Evolutionary conservation across 92 coral and sea anemone species (phyloP).

Genomic region (Porites evermanni): DNA sequence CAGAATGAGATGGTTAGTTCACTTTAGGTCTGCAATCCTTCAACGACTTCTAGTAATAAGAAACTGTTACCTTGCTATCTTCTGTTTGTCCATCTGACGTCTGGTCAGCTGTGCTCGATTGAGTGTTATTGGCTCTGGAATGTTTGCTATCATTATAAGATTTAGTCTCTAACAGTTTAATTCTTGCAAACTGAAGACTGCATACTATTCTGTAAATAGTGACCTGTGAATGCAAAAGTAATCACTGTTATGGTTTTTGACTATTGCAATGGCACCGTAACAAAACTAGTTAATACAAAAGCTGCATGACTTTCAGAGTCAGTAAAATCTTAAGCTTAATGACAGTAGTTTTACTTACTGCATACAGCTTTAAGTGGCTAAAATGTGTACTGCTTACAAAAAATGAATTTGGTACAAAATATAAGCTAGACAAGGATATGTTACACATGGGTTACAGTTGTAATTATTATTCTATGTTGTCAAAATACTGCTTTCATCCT

Average conservation of each 20-base stretch:
- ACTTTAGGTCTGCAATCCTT: too few relatives aligned
- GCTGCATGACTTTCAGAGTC: neutral
- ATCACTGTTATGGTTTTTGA: neutral
- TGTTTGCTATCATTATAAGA: slow-evolving; percentile 68
- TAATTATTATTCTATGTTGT: too few relatives aligned
- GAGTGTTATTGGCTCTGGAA: slow-evolving; percentile 27
- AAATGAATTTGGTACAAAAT: too few relatives aligned
- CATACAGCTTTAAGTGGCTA: too few relatives aligned
- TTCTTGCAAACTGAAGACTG: slow-evolving; percentile 70
- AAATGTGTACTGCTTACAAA: too few relatives aligned
- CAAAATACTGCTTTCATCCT: too few relatives aligned
- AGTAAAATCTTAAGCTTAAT: too few relatives aligned
- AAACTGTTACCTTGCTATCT: slow-evolving; percentile 51
- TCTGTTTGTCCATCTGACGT: slow-evolving; percentile 13
- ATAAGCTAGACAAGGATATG: too few relatives aligned
- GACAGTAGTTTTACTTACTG: too few relatives aligned
- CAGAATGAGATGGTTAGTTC: too few relatives aligned
- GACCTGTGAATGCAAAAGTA: slow-evolving; percentile 58
- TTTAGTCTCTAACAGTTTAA: slow-evolving; percentile 66
- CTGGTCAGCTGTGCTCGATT: slow-evolving; percentile 17
- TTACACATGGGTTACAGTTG: too few relatives aligned
- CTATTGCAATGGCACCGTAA: too few relatives aligned
- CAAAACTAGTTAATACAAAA: neutral
- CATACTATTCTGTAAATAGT: slow-evolving; percentile 75
- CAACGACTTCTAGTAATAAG: neutral